Evolutionary conservation across 2,797 vertebrate genomes (phyloP), one percentile per base, ranked within the genome.

Genomic region (Pseudochaenichthys georgianus): DNA sequence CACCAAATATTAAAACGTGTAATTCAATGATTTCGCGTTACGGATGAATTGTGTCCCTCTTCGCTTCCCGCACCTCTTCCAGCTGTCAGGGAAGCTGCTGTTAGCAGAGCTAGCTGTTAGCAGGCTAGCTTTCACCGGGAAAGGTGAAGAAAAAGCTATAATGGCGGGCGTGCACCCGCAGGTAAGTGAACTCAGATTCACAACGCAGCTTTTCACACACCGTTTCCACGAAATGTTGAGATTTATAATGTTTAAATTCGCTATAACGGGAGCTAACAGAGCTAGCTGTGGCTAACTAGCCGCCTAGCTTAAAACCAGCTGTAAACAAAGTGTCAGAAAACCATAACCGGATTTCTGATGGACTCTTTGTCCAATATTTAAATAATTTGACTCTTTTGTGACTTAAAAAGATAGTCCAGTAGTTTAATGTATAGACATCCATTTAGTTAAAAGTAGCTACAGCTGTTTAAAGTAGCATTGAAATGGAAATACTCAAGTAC

Each of bases 101-200:
- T 58, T 53, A 75, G 45, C 45, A 12, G 6, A 28, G 70, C 75
- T 2, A 46, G 75, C 9, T 11, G 48, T 16, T 10, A 0, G 16
- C 70, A 38, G 59, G 73, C 34, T 78, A 41, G 19, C 43, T 19
- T 9, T 1, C 68, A 2, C 5, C 38, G n/a, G 31, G 4, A 47
- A 28, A 0, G 21, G 41, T 9, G 0, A 0, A 15, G 8, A 31
- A 5, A 41, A 1, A 1, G 2, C 1, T 0, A 42, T 47, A 0
- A 90, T 91, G 91, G 89, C 83, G 3, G 87, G 21, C 0, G 78
- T 81, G 0, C 86, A 87, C 1, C 73, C 83, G 0, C 88, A 89
- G 87, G 91, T 92, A n/a, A 43, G 76, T 28, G 0, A 0, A 0
- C 3, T 1, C 1, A 0, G 2, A 3, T 3, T 2, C 0, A 16